Base-by-base conservation (phyloP, 2,888 invertebrate genomes). In the Drosophila rubida region DNA sequence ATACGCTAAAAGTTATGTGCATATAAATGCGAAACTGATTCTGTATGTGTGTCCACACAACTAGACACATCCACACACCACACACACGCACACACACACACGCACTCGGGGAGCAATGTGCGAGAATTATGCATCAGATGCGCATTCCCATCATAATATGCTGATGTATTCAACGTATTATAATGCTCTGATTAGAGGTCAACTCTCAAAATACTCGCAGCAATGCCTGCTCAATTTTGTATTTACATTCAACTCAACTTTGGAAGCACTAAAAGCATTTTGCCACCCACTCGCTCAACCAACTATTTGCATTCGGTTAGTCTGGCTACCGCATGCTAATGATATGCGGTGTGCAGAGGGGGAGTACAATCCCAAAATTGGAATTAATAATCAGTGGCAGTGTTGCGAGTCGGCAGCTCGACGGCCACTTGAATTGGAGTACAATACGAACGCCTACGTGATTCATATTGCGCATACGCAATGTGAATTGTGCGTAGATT, bases 91-190 rank as follows among this genome's bases (percentile, higher is more conserved):
- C 27, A 19, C 11, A 30, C 11, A 30, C 11, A 30, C 1, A 32
- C 3, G 1, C 32, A 11, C 4, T 35, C 5, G 32, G 4, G 5
- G 32, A 7, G 27, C 23, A 23, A 42, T 19, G 41, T 48, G 25
- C 11, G 7, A 27, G 30, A 50, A 73, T 73, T 66, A 73, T 73
- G 14, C 48, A 42, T 35, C 19, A 41, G 58, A 41, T 46, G 54
- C 45, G 23, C 30, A 27, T 39, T 37, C 69, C 55, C 50, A 64
- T 68, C 50, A n/a, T 30, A 58, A 51, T 70, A 78, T 72, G 79
- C 61, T 75, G 81, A 73, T 87, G 81, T 78, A 70, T 78, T 69
- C 64, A 81, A 67, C 67, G 69, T 45, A 81, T 84, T 80, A 71
- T 59, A 87, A 81, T 78, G 41, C 44, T 39, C 64, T 60, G 69